Base-by-base conservation (phyloP, 1,140 invertebrate species). In the Trachelipus rathkii region DNA sequence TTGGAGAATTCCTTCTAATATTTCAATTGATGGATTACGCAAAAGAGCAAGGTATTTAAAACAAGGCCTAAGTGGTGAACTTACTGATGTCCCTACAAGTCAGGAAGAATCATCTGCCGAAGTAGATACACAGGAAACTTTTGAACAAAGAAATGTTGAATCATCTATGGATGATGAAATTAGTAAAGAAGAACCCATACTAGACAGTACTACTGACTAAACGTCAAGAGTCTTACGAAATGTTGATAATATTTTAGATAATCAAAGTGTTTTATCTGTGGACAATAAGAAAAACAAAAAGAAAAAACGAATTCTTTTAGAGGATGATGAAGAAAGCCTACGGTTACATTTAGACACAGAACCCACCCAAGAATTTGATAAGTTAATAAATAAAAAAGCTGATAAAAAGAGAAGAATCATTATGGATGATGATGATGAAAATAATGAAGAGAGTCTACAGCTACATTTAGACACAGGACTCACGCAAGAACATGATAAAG, bases 1-100 rank as follows among this genome's bases (percentile, higher is more conserved):
- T 45, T 81, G 80, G 80, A 72, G 80, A n/a, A 45, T 81, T 6
- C 77, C 80, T 13, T 77, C 77, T 0, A 50, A 60, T 15, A 74
- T 81, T 8, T 73, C 75, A 21, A 77, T 81, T 13, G 75, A 74
- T 0, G 75, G 67, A 10, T 46, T 81, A 4, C 46, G 75, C 5
- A 79, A 78, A 50, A 77, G 80, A 53, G 77, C 71, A 13, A 69
- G 72, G 43, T 81, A 79, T 44, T 74, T 81, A 13, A 75, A 24
- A 9, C 77, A 79, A 46, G 76, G 80, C 0, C 43, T 77, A 33
- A 43, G 33, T 19, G 80, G 80, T n/a, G 33, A 33, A 33, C 33
- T 33, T 33, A 33, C 33, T 33, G 33, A 33, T 33, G 33, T 33
- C 33, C 33, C 33, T 3, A 6, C 33, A 33, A 33, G 33, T 33